Evolutionary conservation across 2,888 invertebrate species (phyloP), one percentile per base, ranked within the genome.

Genomic region (Trachelus troglodyta): DNA sequence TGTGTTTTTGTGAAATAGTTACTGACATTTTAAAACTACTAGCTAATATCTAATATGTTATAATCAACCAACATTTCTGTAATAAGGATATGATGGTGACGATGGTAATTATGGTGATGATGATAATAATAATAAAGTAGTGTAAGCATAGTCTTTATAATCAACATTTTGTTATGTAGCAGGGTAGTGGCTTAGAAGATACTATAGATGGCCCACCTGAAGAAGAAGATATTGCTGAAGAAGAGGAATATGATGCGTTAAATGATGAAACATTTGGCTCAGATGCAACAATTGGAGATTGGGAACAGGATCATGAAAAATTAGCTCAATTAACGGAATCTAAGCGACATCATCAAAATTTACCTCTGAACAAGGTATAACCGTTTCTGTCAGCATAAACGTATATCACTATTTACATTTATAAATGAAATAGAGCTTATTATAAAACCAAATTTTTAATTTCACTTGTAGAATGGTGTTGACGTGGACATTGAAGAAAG

Each of bases 251-350:
- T 92, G 97, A 98, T 93, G 97, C 97, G 1, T 94, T 97, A 82
- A 98, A 98, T 87, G 96, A 98, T 92, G 98, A 98, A 92, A 98
- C 98, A 0, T 98, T 98, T 91, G 98, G 98, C 35, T 95, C 95
- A 76, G 95, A 95, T 83, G 95, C 95, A 88, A 93, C 94, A 90
- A 89, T 92, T 80, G 94, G 94, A 30, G 96, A 96, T 88, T 96
- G 96, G 96, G 96, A 96, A 87, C 93, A 94, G 84, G 94, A 94
- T 83, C 96, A 96, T 90, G 95, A 95, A 88, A 94, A 95, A 87
- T 92, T 95, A 84, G 94, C 95, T 11, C 93, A 93, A 85, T 92
- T 94, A 78, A 93, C 93, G n/a, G 94, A 94, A 84, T 93, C 92
- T 77, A 92, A 90, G 78, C 92, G 92, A 74, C 83, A 87, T 69